These are phyloP conservation scores for Hyppa rectilinea DNA, from an alignment of 2,888 invertebrate species.

Conservation along the genomic window DNA sequence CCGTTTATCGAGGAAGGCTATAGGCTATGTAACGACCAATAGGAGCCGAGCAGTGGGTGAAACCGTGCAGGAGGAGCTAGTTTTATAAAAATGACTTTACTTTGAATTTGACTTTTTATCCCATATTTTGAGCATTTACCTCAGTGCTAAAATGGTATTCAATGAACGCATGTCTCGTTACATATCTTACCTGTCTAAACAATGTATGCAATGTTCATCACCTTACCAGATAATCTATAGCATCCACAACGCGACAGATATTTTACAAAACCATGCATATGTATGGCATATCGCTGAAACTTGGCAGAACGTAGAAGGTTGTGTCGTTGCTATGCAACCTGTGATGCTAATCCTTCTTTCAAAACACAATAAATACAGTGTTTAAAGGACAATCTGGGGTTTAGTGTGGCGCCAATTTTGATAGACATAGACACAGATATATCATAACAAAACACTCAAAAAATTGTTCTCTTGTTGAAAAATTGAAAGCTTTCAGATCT, in stretches of 20 bases:
- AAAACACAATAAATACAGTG: conserved; percentile 33
- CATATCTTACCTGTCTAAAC: not conserved
- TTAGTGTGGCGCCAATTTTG: conserved; percentile 1
- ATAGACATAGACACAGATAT: conserved; percentile 5
- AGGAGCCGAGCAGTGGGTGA: too few relatives aligned
- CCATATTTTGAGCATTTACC: not conserved
- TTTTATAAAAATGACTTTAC: too few relatives aligned
- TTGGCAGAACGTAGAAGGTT: conserved; percentile 50
- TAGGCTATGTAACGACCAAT: too few relatives aligned
- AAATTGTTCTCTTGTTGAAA: too few relatives aligned
- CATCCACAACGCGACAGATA: conserved; percentile 8
- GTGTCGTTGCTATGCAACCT: conserved; percentile 20
- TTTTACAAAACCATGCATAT: conserved; percentile 50
- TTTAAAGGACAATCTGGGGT: conserved; percentile 20
- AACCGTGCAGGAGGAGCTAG: too few relatives aligned
- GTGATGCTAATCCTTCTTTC: conserved; percentile 37
- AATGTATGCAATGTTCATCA: conserved; percentile 11
- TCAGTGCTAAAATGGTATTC: not conserved
- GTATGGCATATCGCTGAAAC: conserved; percentile 47
- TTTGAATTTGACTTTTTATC: too few relatives aligned
- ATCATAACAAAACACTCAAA: too few relatives aligned
- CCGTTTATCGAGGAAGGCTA: too few relatives aligned
- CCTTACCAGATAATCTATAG: conserved; percentile 1
- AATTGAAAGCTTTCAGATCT: not conserved
- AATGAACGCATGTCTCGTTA: not conserved